Evolutionary conservation across 2,888 invertebrate species (phyloP), one percentile per base, ranked within the genome.

Genomic region (Tinea semifulvella): DNA sequence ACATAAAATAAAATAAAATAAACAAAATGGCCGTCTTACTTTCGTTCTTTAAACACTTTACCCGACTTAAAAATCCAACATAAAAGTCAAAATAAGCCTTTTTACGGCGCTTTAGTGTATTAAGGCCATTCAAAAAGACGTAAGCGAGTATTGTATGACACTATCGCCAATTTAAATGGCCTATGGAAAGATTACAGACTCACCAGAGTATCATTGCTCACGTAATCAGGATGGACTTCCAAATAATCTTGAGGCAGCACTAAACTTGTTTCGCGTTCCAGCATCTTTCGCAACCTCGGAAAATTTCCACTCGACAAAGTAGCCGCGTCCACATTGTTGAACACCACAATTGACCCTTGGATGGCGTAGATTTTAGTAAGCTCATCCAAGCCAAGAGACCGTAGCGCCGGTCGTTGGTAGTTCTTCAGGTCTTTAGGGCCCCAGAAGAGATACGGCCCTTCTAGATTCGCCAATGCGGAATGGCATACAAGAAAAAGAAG

Each of bases 141-240:
- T n/a, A n/a, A n/a, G n/a, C n/a, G n/a, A n/a, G n/a, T n/a, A n/a
- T n/a, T n/a, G n/a, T n/a, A n/a, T n/a, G n/a, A n/a, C n/a, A n/a
- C n/a, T n/a, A n/a, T n/a, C n/a, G n/a, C n/a, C n/a, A n/a, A n/a
- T n/a, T n/a, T n/a, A n/a, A n/a, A n/a, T n/a, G n/a, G n/a, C 8
- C 25, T 22, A 22, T 22, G 8, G 25, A 7, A 22, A 7, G 5
- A 7, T 22, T 22, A 22, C 4, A n/a, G 10, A 46, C 57, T 50
- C 46, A 81, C 86, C 80, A 85, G 84, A 16, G 85, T 84, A 59
- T 85, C 85, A 51, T 84, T 82, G 60, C 83, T 85, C 53, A 83
- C 77, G 52, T 84, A 84, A 55, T 83, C 84, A 0, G 86, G 86
- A 52, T 85, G 85, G 1, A 82, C 82, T 36, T 83, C 82, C 25